Conservation (phyloP, 2,888 invertebrate species). For the Zelleria hepariella region DNA sequence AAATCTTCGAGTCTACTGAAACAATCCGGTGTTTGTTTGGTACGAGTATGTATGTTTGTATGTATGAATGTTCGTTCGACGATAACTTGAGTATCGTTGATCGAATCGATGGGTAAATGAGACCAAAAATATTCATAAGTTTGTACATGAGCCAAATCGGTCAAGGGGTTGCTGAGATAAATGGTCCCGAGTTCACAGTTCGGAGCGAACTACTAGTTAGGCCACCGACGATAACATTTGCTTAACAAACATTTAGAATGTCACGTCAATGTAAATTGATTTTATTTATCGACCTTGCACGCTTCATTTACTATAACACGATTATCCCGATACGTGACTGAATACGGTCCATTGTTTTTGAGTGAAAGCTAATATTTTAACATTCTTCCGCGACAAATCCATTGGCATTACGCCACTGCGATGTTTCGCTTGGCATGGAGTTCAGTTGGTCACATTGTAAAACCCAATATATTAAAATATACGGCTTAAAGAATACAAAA, state of each 20-base stretch:
- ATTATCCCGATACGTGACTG: conserved; percentile 44
- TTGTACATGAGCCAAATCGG: too few species aligned
- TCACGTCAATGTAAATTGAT: conserved; percentile 42
- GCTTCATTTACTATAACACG: conserved; percentile 33
- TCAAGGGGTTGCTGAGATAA: too few species aligned
- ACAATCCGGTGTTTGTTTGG: too few species aligned
- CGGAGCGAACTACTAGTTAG: conserved; percentile 6
- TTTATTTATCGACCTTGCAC: conserved; percentile 35
- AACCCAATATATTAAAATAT: background rate
- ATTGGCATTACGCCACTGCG: conserved; percentile 28
- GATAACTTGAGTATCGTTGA: too few species aligned
- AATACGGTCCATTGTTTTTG: conserved; percentile 26
- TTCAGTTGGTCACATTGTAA: background rate
- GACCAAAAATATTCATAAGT: too few species aligned
- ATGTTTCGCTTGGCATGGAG: conserved; percentile 14
- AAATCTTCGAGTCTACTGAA: too few species aligned
- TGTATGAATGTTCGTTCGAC: too few species aligned
- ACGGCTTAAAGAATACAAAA: too few species aligned
- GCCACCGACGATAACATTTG: conserved; percentile 29
- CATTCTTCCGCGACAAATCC: conserved; percentile 22
- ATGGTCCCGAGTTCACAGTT: too few species aligned
- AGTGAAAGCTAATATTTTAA: conserved; percentile 40
- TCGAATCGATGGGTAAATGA: too few species aligned
- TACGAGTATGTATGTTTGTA: too few species aligned
- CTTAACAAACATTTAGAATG: conserved; percentile 29